phyloP scores from a whole-genome alignment of 2,797 vertebrate species.

The Hypotaenidia philippensis region DNA sequence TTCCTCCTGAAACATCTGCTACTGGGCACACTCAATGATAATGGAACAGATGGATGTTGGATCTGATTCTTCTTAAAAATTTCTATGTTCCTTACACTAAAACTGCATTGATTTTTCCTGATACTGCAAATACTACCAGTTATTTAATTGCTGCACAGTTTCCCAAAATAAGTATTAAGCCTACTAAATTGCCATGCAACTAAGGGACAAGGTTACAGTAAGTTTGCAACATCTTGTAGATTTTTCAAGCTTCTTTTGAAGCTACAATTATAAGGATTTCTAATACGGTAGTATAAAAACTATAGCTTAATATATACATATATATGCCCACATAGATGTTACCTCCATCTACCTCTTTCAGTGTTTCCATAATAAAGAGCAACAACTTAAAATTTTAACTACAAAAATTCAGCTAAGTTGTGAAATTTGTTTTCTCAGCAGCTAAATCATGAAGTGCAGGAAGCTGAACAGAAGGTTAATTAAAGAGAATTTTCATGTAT shows the following conservation, averaged over 20 bases:
- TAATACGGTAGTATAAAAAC: not conserved
- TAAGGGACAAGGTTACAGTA: not conserved
- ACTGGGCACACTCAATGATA: not conserved
- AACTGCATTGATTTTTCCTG: not conserved
- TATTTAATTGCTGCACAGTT: not conserved
- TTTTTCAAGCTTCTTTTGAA: not conserved
- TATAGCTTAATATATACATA: not conserved
- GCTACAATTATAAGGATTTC: not conserved
- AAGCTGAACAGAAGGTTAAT: slow-evolving; percentile 24
- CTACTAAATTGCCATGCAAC: not conserved
- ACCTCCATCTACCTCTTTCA: not conserved
- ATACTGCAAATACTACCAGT: not conserved
- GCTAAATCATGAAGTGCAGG: not conserved
- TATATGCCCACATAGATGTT: not conserved
- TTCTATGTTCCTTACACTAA: not conserved
- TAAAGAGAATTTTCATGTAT: not conserved
- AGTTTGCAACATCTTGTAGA: not conserved
- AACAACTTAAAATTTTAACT: not conserved
- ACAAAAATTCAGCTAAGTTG: not conserved
- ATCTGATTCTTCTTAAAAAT: not conserved
- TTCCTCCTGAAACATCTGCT: slow-evolving; percentile 36
- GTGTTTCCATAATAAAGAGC: not conserved
- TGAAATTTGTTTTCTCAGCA: not conserved
- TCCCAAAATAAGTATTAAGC: not conserved
- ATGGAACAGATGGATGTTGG: not conserved